These are phyloP conservation scores for Callorhinus ursinus DNA, from an alignment of 2,113 vertebrate genomes.

Conservation along the genomic window DNA sequence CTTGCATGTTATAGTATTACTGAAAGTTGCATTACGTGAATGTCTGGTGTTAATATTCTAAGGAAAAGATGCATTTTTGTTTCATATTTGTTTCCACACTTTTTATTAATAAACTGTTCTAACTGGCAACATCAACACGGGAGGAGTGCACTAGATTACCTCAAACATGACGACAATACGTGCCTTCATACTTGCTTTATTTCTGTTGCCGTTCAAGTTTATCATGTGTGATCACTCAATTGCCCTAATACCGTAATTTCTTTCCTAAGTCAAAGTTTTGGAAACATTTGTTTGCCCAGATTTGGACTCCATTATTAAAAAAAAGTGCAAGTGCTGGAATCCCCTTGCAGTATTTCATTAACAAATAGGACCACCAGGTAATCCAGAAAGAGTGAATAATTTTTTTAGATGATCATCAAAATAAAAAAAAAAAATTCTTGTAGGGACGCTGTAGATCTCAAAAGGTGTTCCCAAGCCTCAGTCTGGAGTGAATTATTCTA, in stretches of 20 bases:
- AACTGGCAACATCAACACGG: background rate
- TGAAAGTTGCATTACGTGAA: background rate
- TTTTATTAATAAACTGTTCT: background rate
- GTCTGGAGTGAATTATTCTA: slow-evolving; percentile 1
- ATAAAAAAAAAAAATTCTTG: background rate
- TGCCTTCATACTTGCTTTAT: background rate
- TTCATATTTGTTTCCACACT: background rate
- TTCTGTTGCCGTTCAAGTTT: background rate
- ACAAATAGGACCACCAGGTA: background rate
- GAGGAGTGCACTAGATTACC: background rate
- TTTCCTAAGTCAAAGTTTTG: background rate
- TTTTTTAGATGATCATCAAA: background rate
- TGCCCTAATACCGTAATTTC: background rate
- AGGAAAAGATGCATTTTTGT: background rate
- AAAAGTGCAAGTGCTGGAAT: background rate
- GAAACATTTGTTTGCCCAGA: background rate
- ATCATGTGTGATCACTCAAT: background rate
- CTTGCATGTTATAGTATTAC: background rate
- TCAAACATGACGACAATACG: background rate
- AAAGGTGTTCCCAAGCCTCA: background rate
- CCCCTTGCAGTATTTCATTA: background rate
- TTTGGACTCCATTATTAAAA: background rate
- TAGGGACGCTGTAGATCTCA: background rate
- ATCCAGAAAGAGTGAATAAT: background rate
- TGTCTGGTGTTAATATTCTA: background rate